phyloP scores from a whole-genome alignment of 1,140 invertebrate species.

The Lasaia peninsularis region DNA sequence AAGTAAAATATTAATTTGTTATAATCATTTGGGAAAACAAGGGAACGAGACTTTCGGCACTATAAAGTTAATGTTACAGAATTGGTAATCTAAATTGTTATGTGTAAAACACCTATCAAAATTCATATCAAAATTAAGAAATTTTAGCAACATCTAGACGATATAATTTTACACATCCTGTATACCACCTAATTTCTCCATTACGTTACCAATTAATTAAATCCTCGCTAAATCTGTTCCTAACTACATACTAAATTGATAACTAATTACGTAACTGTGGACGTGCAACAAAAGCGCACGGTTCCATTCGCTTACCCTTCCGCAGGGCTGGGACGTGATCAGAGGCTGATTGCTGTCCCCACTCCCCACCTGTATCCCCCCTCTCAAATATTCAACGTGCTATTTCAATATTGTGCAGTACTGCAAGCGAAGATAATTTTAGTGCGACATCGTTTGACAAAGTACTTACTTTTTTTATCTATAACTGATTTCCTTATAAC shows the following conservation, averaged over 20 bases:
- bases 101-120: too few relatives aligned
- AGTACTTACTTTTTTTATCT: too few relatives aligned
- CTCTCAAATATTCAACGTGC: conserved; percentile 39
- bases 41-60: too few relatives aligned
- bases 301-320: conserved; percentile 41
- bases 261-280: conserved; percentile 33
- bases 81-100: too few relatives aligned
- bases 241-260: conserved; percentile 32
- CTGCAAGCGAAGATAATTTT: conserved; percentile 5
- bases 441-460: too few relatives aligned
- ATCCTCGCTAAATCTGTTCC: conserved; percentile 31
- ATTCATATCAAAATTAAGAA: too few relatives aligned
- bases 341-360: conserved; percentile 39
- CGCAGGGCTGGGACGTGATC: conserved; percentile 40
- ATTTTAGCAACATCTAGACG: too few relatives aligned
- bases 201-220: conserved; percentile 24
- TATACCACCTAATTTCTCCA: not conserved
- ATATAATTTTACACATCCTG: too few relatives aligned
- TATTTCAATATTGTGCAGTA: conserved; percentile 30
- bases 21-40: too few relatives aligned
- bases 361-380: conserved; percentile 34
- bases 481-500: too few relatives aligned
- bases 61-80: too few relatives aligned
- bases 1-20: too few relatives aligned
- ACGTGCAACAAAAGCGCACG: conserved; percentile 38